A percentile compares a stretch with the other conserved stretches of the same genome.
Evolutionary conservation across 2,113 vertebrate species (phyloP).

Genomic region (Beaufortia kweichowensis): DNA sequence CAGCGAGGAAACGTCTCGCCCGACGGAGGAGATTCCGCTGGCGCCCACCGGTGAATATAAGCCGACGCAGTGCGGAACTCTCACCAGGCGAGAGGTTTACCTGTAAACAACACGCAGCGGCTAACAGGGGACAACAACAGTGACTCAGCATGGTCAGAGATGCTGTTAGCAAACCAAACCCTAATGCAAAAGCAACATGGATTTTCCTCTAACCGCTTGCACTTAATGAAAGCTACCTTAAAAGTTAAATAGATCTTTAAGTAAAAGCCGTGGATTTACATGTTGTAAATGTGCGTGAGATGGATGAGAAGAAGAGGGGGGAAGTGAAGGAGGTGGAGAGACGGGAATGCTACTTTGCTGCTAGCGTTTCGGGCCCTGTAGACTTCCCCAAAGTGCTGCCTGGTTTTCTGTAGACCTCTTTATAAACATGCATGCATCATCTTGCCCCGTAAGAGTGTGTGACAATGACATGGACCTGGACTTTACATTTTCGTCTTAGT

Average conservation of each 20-base stretch:
- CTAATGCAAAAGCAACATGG: constrained; percentile 38
- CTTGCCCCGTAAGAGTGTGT: constrained; percentile 46
- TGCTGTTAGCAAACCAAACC: constrained; percentile 47
- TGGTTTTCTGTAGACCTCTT: constrained; percentile 87
- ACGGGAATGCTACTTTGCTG: constrained; percentile 80
- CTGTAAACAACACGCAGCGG: constrained; percentile 76
- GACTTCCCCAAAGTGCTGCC: constrained; percentile 76
- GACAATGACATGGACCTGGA: constrained; percentile 23
- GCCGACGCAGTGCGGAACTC: constrained; percentile 92
- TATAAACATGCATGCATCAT: constrained; percentile 91
- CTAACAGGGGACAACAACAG: constrained; percentile 7
- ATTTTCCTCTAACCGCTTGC: constrained; percentile 25
- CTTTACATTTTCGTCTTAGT: constrained; percentile 30
- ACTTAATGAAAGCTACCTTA: constrained; percentile 30
- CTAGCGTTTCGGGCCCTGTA: constrained; percentile 83
- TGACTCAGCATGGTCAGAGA: constrained; percentile 41
- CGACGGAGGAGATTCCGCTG: constrained; percentile 94
- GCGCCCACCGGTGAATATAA: constrained; percentile 97
- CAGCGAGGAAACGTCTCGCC: constrained; percentile 80
- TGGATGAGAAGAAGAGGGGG: constrained; percentile 40
- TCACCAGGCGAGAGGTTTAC: constrained; percentile 98
- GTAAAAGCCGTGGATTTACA: constrained; percentile 22
- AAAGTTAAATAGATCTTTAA: constrained; percentile 18
- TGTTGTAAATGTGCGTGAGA: constrained; percentile 32
- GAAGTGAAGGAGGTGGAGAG: constrained; percentile 67